phyloP scores from a whole-genome alignment of 1,140 invertebrate genomes.

The Sarcophaga bullata region DNA sequence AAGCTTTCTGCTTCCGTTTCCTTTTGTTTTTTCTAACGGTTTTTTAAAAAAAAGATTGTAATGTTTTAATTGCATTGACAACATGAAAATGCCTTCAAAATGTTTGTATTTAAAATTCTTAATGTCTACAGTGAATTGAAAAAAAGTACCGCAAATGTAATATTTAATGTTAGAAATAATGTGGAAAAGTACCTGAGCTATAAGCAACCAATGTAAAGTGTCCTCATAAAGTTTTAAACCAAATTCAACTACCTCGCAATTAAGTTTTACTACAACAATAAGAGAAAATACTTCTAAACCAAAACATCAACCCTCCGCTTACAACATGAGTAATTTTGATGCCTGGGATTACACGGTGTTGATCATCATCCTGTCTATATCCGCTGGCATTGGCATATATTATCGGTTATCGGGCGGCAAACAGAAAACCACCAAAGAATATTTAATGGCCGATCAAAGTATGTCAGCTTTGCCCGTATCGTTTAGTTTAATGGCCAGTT shows the following conservation, averaged over 20 bases:
- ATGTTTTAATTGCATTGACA: no score
- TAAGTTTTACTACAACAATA: not conserved
- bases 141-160: not conserved
- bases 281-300: not conserved
- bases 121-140: not conserved
- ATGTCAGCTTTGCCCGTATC: slow-evolving; percentile 79
- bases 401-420: slow-evolving; percentile 88
- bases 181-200: not conserved
- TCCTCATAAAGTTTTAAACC: not conserved
- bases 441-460: slow-evolving; percentile 61
- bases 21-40: no score
- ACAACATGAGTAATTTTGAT: slow-evolving; percentile 49
- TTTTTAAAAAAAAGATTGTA: no score
- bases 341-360: slow-evolving; percentile 76
- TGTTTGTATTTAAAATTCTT: no score
- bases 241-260: not conserved
- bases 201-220: slow-evolving; percentile 4
- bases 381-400: slow-evolving; percentile 81
- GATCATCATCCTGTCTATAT: slow-evolving; percentile 71
- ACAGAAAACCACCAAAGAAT: slow-evolving; percentile 80
- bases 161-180: not conserved
- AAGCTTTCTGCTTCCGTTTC: no score
- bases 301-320: not conserved
- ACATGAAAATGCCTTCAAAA: no score
- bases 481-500: slow-evolving; percentile 90